These are phyloP conservation scores for Gonioctena quinquepunctata DNA, from an alignment of 1,140 invertebrate species.

Conservation along the genomic window DNA sequence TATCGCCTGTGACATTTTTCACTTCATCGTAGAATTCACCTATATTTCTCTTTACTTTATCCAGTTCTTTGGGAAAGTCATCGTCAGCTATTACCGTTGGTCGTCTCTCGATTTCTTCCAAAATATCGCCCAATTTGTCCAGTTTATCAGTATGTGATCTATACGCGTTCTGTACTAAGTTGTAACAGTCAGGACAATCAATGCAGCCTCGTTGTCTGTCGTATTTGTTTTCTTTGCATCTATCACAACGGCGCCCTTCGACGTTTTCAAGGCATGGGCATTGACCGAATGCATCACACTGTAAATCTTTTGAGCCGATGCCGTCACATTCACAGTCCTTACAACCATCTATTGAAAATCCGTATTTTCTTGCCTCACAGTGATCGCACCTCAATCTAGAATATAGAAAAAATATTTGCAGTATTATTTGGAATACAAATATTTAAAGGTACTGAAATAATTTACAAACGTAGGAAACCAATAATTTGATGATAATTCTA, in stretches of 20 bases:
- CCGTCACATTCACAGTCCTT: slow-evolving; percentile 85
- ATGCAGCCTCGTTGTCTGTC: slow-evolving; percentile 82
- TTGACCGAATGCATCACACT: slow-evolving; percentile 83
- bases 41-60: slow-evolving; percentile 73
- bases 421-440: too few species aligned
- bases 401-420: slow-evolving; percentile 24
- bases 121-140: slow-evolving; percentile 60
- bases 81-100: slow-evolving; percentile 70
- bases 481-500: too few species aligned
- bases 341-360: slow-evolving; percentile 86
- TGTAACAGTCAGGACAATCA: slow-evolving; percentile 92
- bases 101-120: slow-evolving; percentile 50
- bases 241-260: slow-evolving; percentile 86
- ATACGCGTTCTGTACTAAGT: slow-evolving; percentile 86
- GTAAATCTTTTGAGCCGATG: slow-evolving; percentile 81
- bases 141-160: slow-evolving; percentile 74
- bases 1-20: slow-evolving; percentile 49
- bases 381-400: slow-evolving; percentile 74
- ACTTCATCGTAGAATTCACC: slow-evolving; percentile 52
- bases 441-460: too few species aligned
- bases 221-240: slow-evolving; percentile 92
- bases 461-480: too few species aligned
- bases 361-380: slow-evolving; percentile 85
- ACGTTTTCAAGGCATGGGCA: slow-evolving; percentile 91
- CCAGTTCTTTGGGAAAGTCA: slow-evolving; percentile 71